Conservation (phyloP, 2,113 vertebrate genomes). For the Anseranas semipalmata region DNA sequence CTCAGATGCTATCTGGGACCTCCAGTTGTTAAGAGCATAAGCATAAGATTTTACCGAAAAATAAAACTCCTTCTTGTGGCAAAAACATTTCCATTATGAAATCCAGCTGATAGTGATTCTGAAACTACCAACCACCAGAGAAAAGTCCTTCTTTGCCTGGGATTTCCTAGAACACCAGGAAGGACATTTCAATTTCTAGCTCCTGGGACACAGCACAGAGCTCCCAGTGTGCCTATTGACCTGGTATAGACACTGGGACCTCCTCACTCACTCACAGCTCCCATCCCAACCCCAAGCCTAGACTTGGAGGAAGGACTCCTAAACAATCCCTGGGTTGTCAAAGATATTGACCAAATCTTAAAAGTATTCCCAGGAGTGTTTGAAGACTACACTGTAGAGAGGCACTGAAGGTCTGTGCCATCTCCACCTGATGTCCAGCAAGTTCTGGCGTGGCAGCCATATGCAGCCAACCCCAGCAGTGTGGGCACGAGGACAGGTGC, state of each 20-base stretch:
- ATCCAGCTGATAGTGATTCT: neutral
- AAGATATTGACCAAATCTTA: neutral
- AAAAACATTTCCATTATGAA: neutral
- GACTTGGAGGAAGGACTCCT: neutral
- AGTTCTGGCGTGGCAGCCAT: neutral
- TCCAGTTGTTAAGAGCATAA: neutral
- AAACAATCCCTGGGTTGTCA: neutral
- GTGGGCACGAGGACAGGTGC: fast-evolving
- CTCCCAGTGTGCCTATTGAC: neutral
- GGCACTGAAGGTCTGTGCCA: neutral
- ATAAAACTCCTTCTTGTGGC: neutral
- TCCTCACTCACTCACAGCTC: neutral
- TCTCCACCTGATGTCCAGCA: too few relatives aligned
- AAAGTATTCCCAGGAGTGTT: fast-evolving
- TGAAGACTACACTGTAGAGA: neutral
- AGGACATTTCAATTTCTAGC: neutral
- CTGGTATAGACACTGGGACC: neutral
- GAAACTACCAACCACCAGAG: neutral
- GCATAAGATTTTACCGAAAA: neutral
- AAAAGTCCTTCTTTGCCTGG: neutral
- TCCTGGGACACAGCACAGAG: neutral
- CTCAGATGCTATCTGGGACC: neutral
- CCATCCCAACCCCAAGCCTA: neutral
- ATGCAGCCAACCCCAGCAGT: neutral
- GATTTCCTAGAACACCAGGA: neutral